Conservation (phyloP, 2,797 vertebrate species). For the Enteromius trimaculatus region DNA sequence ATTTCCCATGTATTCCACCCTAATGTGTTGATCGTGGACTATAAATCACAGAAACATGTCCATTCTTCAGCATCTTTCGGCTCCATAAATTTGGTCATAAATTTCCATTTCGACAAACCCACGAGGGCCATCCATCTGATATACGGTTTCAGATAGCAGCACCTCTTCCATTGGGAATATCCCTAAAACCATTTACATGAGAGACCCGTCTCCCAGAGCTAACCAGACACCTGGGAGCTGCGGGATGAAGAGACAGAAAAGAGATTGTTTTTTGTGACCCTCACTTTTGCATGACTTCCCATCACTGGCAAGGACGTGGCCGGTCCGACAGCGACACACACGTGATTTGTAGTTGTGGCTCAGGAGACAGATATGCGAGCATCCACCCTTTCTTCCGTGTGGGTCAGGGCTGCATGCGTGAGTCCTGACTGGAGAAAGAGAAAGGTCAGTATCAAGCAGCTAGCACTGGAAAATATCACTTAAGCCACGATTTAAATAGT, state of each 20-base stretch:
- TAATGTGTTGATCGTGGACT: slow-evolving; percentile 4
- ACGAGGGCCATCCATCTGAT: slow-evolving; percentile 39
- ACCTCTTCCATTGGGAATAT: slow-evolving; percentile 18
- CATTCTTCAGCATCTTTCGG: slow-evolving; percentile 22
- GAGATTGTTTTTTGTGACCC: slow-evolving; percentile 50
- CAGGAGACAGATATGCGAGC: slow-evolving; percentile 86
- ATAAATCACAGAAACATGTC: slow-evolving; percentile 40
- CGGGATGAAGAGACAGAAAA: neutral
- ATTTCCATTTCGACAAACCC: slow-evolving; percentile 38
- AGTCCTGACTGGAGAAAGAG: slow-evolving; percentile 75
- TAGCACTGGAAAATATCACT: neutral
- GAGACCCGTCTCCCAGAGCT: slow-evolving; percentile 22
- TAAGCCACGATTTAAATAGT: slow-evolving; percentile 26
- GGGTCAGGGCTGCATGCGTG: slow-evolving; percentile 82
- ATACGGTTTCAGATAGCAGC: slow-evolving; percentile 28
- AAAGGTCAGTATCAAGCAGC: slow-evolving; percentile 13
- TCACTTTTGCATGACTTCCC: slow-evolving; percentile 87
- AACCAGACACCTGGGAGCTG: slow-evolving; percentile 31
- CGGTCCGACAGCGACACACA: slow-evolving; percentile 85
- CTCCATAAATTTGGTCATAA: slow-evolving; percentile 22
- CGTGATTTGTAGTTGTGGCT: slow-evolving; percentile 82
- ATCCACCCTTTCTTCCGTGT: slow-evolving; percentile 79
- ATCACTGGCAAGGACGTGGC: slow-evolving; percentile 81
- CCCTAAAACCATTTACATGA: slow-evolving; percentile 31
- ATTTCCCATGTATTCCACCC: neutral